Evolutionary conservation across 2,888 invertebrate genomes (phyloP).

Genomic region (Aphelenchoides bicaudatus): DNA sequence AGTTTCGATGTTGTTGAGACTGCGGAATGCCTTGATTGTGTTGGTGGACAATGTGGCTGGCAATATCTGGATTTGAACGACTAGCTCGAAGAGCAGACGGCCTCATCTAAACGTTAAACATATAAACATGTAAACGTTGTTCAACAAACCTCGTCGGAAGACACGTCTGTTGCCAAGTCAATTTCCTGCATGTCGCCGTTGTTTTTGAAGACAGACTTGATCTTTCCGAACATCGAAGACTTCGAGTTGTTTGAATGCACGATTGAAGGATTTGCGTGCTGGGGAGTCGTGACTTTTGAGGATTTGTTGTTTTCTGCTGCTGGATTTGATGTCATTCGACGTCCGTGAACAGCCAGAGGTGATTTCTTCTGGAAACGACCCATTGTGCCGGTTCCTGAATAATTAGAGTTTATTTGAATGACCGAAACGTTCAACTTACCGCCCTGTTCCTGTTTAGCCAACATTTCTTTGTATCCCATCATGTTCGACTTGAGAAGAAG

Average conservation of each 20-base stretch:
- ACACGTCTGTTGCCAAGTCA: constrained; percentile 24
- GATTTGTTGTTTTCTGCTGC: constrained; percentile 14
- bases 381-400: constrained; percentile 22
- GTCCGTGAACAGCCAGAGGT: constrained; percentile 14
- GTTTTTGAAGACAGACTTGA: constrained; percentile 50
- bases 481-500: constrained; percentile 95
- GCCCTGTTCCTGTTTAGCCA: constrained; percentile 30
- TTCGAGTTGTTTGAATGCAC: not conserved
- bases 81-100: constrained; percentile 50
- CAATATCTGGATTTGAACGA: constrained; percentile 62
- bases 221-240: constrained; percentile 50
- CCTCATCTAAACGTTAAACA: constrained; percentile 19
- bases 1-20: constrained; percentile 12
- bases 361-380: constrained; percentile 28
- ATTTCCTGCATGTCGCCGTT: constrained; percentile 34
- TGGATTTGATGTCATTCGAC: constrained; percentile 24
- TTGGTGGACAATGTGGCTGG: constrained; percentile 32
- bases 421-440: constrained; percentile 6
- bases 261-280: not conserved
- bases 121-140: not conserved
- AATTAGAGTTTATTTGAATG: too few relatives aligned
- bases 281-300: constrained; percentile 10
- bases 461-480: constrained; percentile 65
- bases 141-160: constrained; percentile 43
- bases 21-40: constrained; percentile 2